Conservation (phyloP, 2,888 invertebrate species). For the Drosophila birchii region DNA sequence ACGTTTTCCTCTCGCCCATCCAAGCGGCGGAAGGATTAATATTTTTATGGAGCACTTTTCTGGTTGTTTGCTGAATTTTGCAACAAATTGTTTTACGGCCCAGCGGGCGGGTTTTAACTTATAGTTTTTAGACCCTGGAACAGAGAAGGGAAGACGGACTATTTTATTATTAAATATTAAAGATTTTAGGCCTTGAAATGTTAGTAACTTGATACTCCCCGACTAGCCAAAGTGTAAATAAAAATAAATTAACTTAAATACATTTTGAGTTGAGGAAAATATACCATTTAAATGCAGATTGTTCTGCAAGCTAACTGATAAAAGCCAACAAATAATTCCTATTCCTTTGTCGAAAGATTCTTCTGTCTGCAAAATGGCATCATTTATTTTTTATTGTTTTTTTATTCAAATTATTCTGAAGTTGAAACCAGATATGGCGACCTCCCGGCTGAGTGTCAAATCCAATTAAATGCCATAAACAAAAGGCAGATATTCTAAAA, state of each 20-base stretch:
- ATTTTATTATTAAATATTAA: not conserved
- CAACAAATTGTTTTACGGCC: conserved; percentile 75
- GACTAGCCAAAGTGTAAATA: not conserved
- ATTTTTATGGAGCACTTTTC: conserved; percentile 67
- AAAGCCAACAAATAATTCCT: not conserved
- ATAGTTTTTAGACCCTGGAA: conserved; percentile 1
- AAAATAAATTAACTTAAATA: conserved; percentile 5
- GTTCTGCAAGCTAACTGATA: not conserved
- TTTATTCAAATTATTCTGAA: not conserved
- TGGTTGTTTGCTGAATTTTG: conserved; percentile 66
- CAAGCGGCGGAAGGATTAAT: conserved; percentile 70
- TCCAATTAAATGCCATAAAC: conserved; percentile 11
- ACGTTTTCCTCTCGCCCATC: conserved; percentile 18
- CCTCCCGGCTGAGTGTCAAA: conserved; percentile 3
- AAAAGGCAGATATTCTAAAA: conserved; percentile 3
- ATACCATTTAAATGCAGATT: not conserved
- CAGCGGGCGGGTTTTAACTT: not conserved
- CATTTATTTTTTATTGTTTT: not conserved
- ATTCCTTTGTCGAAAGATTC: not conserved
- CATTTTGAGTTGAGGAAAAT: not conserved
- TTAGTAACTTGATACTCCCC: not conserved
- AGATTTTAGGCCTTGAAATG: too few species aligned
- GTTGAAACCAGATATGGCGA: conserved; percentile 7
- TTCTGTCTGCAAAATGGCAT: not conserved
- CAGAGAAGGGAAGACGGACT: not conserved